Percentiles rank a stretch among this genome's conserved stretches.
These are phyloP conservation scores for Acronicta alni DNA, from an alignment of 2,888 invertebrate genomes.

Conservation along the genomic window DNA sequence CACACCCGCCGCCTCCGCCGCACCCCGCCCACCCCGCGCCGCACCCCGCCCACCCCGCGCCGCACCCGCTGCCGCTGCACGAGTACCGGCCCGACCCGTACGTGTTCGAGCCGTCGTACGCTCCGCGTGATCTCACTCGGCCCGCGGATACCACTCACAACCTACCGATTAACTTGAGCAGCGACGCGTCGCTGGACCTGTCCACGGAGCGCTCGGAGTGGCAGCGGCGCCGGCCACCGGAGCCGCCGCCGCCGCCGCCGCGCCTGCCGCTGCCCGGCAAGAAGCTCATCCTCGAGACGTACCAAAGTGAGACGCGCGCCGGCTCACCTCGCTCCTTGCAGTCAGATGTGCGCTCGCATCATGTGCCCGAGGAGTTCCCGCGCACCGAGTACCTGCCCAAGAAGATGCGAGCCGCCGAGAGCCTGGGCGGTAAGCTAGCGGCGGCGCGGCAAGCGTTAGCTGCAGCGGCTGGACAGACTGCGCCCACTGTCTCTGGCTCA, in stretches of 20 bases:
- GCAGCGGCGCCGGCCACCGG: conserved; percentile 80
- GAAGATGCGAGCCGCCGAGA: conserved; percentile 87
- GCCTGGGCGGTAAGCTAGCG: conserved; percentile 81
- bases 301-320: conserved; percentile 82
- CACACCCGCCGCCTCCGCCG: conserved; percentile 62
- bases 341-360: conserved; percentile 54
- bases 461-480: conserved; percentile 38
- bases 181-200: conserved; percentile 83
- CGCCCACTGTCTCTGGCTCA: conserved; percentile 55
- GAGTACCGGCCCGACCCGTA: conserved; percentile 66
- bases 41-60: conserved; percentile 64
- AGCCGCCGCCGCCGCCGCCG: conserved; percentile 65
- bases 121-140: conserved; percentile 72
- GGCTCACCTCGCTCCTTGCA: conserved; percentile 68
- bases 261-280: conserved; percentile 84
- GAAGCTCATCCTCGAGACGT: conserved; percentile 85
- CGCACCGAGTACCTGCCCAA: conserved; percentile 84
- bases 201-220: conserved; percentile 81
- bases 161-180: conserved; percentile 86
- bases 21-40: conserved; percentile 63
- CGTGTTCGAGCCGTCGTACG: conserved; percentile 62
- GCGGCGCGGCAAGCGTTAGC: conserved; percentile 67
- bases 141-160: conserved; percentile 76
- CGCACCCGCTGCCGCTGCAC: conserved; percentile 60
- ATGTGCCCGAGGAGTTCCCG: conserved; percentile 69